Evolutionary conservation across 2,888 invertebrate genomes (phyloP).

Genomic region (Antheraea assamensis): DNA sequence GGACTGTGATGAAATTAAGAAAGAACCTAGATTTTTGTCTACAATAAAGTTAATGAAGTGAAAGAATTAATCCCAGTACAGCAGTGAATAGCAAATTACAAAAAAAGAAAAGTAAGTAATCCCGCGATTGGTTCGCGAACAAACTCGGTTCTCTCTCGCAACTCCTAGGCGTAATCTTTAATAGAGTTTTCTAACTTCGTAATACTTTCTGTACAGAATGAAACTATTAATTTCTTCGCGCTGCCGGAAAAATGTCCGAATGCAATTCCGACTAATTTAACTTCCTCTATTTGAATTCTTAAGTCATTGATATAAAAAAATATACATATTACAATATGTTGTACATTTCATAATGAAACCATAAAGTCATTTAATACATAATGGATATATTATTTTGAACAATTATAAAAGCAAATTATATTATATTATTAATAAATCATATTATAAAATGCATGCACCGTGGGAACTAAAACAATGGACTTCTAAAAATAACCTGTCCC

Average conservation of each 20-base stretch:
- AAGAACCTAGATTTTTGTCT: neutral
- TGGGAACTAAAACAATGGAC: no score
- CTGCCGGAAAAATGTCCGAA: conserved; percentile 50
- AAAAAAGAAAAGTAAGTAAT: conserved; percentile 11
- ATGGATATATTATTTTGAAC: no score
- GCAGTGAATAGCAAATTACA: conserved; percentile 11
- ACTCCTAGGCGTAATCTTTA: conserved; percentile 53
- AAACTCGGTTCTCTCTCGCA: conserved; percentile 37
- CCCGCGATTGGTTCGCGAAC: conserved; percentile 36
- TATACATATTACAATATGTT: neutral
- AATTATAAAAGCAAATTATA: no score
- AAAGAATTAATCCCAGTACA: conserved; percentile 7
- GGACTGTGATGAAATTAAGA: neutral
- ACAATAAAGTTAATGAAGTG: conserved; percentile 8
- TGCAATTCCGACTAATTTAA: conserved; percentile 41
- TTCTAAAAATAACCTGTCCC: no score
- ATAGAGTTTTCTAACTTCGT: conserved; percentile 61
- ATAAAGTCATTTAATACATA: no score
- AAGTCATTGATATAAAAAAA: neutral
- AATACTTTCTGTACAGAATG: conserved; percentile 50
- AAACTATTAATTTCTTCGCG: conserved; percentile 65
- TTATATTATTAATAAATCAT: no score
- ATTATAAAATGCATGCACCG: no score
- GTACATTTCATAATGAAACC: no score
- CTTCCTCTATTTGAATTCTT: conserved; percentile 22